Evolutionary conservation across 2,113 vertebrate species (phyloP).

Genomic region (Platysteira castanea): DNA sequence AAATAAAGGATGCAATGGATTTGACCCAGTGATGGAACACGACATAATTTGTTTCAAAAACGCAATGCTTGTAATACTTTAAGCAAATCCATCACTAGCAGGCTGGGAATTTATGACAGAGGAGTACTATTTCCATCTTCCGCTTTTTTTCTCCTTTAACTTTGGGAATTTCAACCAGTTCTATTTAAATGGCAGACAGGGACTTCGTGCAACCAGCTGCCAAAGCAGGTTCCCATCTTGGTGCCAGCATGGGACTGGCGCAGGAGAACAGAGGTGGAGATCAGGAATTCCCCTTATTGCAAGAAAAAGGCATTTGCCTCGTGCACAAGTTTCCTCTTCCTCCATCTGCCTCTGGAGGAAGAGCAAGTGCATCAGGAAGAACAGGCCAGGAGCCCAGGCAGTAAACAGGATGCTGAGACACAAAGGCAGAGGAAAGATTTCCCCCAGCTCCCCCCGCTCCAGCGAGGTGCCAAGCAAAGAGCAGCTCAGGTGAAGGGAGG

Average conservation of each 20-base stretch:
- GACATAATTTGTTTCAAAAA: neutral
- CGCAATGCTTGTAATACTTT: neutral
- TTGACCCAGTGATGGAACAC: neutral
- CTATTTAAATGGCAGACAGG: neutral
- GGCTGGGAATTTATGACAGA: neutral
- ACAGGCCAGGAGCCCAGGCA: neutral
- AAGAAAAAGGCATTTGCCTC: neutral
- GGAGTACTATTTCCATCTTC: neutral
- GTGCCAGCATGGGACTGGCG: neutral
- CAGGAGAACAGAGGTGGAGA: neutral
- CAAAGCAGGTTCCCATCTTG: neutral
- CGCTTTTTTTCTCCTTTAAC: neutral
- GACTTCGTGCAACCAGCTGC: neutral
- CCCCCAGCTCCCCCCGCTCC: neutral
- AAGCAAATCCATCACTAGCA: neutral
- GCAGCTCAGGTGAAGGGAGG: conserved; percentile 4
- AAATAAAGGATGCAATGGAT: neutral
- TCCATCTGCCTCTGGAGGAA: conserved; percentile 5
- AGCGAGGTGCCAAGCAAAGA: neutral
- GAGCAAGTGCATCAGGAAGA: conserved; percentile 42
- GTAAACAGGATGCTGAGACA: conserved; percentile 57
- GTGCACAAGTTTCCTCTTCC: neutral
- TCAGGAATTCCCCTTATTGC: neutral
- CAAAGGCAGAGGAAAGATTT: conserved; percentile 54
- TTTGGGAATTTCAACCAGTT: neutral